Percentiles rank a stretch among this genome's conserved stretches.
Conservation (phyloP, 1,140 invertebrate genomes). For the Panagrolaimus sp. region DNA sequence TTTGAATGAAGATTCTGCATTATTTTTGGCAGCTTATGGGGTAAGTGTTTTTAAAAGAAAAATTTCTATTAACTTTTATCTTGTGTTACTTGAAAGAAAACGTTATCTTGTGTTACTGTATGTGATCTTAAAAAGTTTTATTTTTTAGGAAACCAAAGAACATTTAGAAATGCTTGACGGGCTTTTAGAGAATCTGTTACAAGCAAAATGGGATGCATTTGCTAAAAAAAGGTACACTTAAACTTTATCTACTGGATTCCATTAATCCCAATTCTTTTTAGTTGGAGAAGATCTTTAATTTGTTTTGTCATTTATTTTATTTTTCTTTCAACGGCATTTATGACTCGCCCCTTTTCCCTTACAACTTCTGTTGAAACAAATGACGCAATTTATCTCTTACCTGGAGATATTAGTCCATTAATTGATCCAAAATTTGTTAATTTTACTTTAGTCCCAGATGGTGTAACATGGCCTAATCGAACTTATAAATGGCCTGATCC, state of each 20-base stretch:
- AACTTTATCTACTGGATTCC: not conserved
- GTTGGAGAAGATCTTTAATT: slow-evolving; percentile 43
- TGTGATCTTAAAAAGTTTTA: too few relatives aligned
- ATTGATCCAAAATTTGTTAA: too few relatives aligned
- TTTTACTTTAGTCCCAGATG: too few relatives aligned
- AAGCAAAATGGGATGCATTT: slow-evolving; percentile 83
- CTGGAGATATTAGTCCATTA: too few relatives aligned
- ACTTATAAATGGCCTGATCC: not conserved
- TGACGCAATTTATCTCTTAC: not conserved
- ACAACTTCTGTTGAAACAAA: slow-evolving; percentile 31
- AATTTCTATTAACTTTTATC: too few relatives aligned
- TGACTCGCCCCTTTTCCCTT: slow-evolving; percentile 46
- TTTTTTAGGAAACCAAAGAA: slow-evolving; percentile 75
- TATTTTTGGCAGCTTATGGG: slow-evolving; percentile 97
- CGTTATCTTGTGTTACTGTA: too few relatives aligned
- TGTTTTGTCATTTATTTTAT: slow-evolving; percentile 49
- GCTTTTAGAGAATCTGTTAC: slow-evolving; percentile 80
- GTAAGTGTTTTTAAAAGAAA: slow-evolving; percentile 68
- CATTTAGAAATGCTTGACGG: slow-evolving; percentile 93
- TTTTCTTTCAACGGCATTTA: slow-evolving; percentile 50
- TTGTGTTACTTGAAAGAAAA: too few relatives aligned
- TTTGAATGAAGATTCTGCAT: slow-evolving; percentile 83
- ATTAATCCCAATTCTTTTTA: slow-evolving; percentile 27
- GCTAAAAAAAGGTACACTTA: slow-evolving; percentile 33
- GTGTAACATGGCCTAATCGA: not conserved